Evolutionary conservation across 2,113 vertebrate species (phyloP), one percentile per base, ranked within the genome.

Genomic region (Proteles cristata): DNA sequence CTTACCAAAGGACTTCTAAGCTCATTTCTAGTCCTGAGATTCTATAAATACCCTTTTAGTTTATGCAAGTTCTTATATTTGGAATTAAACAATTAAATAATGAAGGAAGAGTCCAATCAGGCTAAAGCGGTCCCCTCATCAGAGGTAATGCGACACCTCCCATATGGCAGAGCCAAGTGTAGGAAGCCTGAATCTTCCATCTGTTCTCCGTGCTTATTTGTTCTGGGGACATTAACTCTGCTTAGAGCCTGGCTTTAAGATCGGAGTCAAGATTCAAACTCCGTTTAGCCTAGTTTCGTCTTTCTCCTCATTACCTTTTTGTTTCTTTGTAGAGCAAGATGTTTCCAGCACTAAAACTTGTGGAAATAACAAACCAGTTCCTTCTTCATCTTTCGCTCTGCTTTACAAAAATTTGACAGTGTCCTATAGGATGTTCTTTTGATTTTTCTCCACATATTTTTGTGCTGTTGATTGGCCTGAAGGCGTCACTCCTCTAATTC

Each of bases 301-400:
- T 90, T 76, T 83, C 43, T 83, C 39, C 43, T 63, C 10, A 3
- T 39, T 77, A 45, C 23, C 26, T 71, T 69, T 94, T 82, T 48
- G 25, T 43, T 66, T 86, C 66, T 71, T 77, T 93, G 50, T 50
- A 86, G 73, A 76, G 66, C 11, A 50, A 58, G 35, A 76, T 66
- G 23, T 91, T 81, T 90, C 80, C 35, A 66, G 7, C 80, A 77
- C 48, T 39, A 48, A 88, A 83, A 90, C 86, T 86, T 95, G 65
- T 81, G 48, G 35, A 80, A 68, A 21, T 80, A 66, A 65, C 63
- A 23, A 48, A 73, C 71, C 53, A 7, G 9, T 76, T 93, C 48
- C 7, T 25, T n/a, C 65, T 84, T 76, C 50, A 31, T 86, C 25
- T 61, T 95, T 80, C 50, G 39, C 33, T 86, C 33, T 50, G 66